Evolutionary conservation across 2,797 vertebrate species (phyloP).

Genomic region (Thamnophis elegans): DNA sequence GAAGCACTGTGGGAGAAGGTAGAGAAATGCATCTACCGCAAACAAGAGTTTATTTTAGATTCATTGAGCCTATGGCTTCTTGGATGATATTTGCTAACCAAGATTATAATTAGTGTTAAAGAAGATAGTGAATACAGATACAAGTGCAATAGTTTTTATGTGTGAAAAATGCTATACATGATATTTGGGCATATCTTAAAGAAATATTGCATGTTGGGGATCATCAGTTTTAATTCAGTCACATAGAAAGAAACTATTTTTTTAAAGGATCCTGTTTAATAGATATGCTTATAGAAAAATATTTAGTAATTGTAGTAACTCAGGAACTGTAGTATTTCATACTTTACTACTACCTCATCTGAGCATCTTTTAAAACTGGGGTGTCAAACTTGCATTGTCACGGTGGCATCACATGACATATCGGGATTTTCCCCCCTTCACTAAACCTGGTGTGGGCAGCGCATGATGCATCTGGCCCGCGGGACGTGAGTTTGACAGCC

Average conservation of each 20-base stretch:
- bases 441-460: no score
- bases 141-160: conserved; percentile 42
- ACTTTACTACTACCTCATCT: not conserved
- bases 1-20: not conserved
- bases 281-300: not conserved
- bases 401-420: no score
- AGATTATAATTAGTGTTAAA: conserved; percentile 49
- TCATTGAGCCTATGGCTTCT: conserved; percentile 38
- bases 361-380: not conserved
- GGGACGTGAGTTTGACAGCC: no score
- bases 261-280: conserved; percentile 2
- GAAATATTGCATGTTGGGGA: conserved; percentile 5
- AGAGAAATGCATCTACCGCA: conserved; percentile 14
- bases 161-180: conserved; percentile 37
- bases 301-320: not conserved
- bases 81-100: conserved; percentile 35
- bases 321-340: conserved; percentile 26
- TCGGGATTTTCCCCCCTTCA: no score
- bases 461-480: no score
- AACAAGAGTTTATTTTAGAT: conserved; percentile 16
- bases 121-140: conserved; percentile 41
- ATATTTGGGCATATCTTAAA: conserved; percentile 41
- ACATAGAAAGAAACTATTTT: not conserved
- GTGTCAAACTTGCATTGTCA: no score
- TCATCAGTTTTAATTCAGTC: not conserved